Conservation (phyloP, 2,888 invertebrate species). For the Spicauda simplicius region DNA sequence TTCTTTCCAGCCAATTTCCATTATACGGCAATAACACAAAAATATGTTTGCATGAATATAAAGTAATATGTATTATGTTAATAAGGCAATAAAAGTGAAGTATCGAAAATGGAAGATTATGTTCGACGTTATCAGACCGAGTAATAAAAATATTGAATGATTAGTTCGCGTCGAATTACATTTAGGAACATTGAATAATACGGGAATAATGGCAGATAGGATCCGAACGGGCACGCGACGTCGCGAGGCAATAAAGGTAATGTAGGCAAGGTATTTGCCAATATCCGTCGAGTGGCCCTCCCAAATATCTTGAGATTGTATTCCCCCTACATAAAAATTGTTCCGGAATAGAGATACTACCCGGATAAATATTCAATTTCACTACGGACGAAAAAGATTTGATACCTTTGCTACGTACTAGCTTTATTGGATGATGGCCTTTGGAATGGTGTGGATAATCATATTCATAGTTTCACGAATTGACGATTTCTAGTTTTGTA, state of each 20-base stretch:
- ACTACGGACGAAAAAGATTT: slow-evolving; percentile 84
- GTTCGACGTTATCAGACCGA: slow-evolving; percentile 32
- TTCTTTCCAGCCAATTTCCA: slow-evolving; percentile 18
- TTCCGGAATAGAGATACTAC: slow-evolving; percentile 84
- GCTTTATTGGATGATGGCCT: slow-evolving; percentile 83
- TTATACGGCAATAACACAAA: slow-evolving; percentile 18
- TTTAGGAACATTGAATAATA: slow-evolving; percentile 71
- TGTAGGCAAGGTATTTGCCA: slow-evolving; percentile 83
- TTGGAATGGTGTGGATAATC: slow-evolving; percentile 82
- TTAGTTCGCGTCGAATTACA: slow-evolving; percentile 60
- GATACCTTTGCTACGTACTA: slow-evolving; percentile 81
- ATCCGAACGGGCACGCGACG: slow-evolving; percentile 73
- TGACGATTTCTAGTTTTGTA: slow-evolving; percentile 45
- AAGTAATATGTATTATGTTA: slow-evolving; percentile 30
- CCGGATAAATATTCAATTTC: slow-evolving; percentile 85
- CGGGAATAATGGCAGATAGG: slow-evolving; percentile 72
- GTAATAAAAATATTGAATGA: slow-evolving; percentile 39
- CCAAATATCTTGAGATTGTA: slow-evolving; percentile 83
- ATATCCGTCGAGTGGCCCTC: slow-evolving; percentile 82
- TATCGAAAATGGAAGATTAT: slow-evolving; percentile 37
- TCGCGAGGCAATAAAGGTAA: slow-evolving; percentile 82
- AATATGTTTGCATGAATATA: slow-evolving; percentile 33
- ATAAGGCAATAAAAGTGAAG: slow-evolving; percentile 36
- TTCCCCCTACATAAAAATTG: slow-evolving; percentile 84
- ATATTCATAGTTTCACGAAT: slow-evolving; percentile 80